phyloP scores from a whole-genome alignment of 2,888 invertebrate genomes.

The Macropis europaea region DNA sequence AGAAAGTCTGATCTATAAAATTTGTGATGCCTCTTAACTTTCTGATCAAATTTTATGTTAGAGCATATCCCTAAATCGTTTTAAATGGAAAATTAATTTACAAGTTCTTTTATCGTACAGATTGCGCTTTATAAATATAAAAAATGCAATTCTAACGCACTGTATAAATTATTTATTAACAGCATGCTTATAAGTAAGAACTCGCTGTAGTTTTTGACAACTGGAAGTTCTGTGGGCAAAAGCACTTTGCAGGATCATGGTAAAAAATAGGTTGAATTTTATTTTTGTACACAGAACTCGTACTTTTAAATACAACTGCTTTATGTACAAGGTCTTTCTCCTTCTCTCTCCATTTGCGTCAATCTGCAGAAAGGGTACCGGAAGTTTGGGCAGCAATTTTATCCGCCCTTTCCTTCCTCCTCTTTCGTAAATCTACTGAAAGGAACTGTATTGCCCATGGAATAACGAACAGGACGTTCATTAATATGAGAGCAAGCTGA shows the following conservation, averaged over 20 bases:
- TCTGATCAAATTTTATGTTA: background rate
- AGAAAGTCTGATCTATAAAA: background rate
- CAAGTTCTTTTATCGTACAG: too few species aligned
- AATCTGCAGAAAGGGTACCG: constrained; percentile 39
- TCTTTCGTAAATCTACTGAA: constrained; percentile 50
- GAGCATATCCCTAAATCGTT: too few species aligned
- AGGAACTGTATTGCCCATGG: constrained; percentile 85
- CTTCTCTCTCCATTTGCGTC: constrained; percentile 27
- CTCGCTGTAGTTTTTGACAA: too few species aligned
- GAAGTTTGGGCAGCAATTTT: constrained; percentile 43
- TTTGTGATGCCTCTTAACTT: too few species aligned
- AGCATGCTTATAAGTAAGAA: too few species aligned
- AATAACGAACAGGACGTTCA: constrained; percentile 85
- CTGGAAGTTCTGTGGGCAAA: background rate
- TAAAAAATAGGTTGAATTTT: background rate
- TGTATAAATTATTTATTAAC: too few species aligned
- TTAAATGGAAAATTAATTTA: too few species aligned
- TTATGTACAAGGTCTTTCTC: constrained; percentile 23
- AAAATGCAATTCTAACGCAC: too few species aligned
- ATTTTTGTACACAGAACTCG: constrained; percentile 9
- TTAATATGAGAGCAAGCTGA: constrained; percentile 85
- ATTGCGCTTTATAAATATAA: too few species aligned
- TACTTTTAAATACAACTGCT: constrained; percentile 12
- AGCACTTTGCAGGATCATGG: background rate
- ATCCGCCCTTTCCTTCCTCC: constrained; percentile 43